Conservation (phyloP, 2,888 invertebrate species). For the Cancer borealis region DNA sequence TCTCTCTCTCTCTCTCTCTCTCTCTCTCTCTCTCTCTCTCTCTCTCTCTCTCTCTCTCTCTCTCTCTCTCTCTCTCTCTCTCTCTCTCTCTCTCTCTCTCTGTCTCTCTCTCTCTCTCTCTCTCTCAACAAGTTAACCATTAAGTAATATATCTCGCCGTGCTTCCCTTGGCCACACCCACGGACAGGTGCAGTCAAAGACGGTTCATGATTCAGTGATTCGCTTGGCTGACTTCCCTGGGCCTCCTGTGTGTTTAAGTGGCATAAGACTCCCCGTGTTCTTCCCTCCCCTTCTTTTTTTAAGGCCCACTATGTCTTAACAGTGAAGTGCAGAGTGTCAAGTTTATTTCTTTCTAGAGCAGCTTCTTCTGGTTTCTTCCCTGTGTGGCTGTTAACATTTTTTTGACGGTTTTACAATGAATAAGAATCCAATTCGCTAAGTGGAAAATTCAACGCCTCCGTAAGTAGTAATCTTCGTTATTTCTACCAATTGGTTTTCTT, state of each 20-base stretch:
- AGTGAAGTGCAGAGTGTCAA: background rate
- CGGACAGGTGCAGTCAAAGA: slow-evolving; percentile 24
- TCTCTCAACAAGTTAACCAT: background rate
- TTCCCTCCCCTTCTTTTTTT: background rate
- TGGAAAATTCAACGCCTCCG: background rate
- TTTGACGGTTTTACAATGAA: background rate
- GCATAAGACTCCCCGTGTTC: slow-evolving; percentile 1
- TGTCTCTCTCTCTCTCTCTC: background rate
- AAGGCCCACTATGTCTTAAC: background rate
- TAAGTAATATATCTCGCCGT: slow-evolving; percentile 15
- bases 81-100: background rate
- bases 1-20: background rate
- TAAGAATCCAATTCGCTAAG: background rate
- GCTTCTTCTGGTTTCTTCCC: background rate
- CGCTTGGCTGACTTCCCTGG: background rate
- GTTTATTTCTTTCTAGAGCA: background rate
- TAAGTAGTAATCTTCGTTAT: background rate
- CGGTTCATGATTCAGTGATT: slow-evolving; percentile 24
- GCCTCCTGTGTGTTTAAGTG: slow-evolving; percentile 34
- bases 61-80: background rate
- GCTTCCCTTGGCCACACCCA: slow-evolving; percentile 15
- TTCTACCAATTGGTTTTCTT: background rate
- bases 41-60: slow-evolving; percentile 21
- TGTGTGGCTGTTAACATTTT: background rate
- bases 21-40: background rate